These are phyloP conservation scores for Arctocebus calabarensis DNA, from an alignment of 2,797 vertebrate species.

Conservation along the genomic window DNA sequence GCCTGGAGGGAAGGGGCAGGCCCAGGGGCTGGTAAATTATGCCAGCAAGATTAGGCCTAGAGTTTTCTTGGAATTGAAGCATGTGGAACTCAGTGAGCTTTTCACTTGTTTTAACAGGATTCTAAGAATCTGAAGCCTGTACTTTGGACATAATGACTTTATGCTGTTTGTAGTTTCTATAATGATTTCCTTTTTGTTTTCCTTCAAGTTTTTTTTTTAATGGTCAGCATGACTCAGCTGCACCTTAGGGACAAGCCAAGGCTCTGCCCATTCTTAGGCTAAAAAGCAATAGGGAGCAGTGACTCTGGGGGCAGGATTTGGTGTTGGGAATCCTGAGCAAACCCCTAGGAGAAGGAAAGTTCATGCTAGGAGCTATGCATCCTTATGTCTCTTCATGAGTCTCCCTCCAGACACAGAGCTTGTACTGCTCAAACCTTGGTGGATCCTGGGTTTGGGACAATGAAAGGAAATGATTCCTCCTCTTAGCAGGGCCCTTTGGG, in stretches of 20 bases:
- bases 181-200: constrained; percentile 73
- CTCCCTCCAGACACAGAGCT: neutral
- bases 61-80: constrained; percentile 54
- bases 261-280: neutral
- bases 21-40: neutral
- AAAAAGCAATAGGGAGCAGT: constrained; percentile 25
- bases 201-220: constrained; percentile 42
- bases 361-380: neutral
- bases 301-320: neutral
- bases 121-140: constrained; percentile 63
- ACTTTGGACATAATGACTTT: constrained; percentile 45
- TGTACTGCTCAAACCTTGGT: neutral
- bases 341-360: neutral
- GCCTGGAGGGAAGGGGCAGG: neutral
- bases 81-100: constrained; percentile 32
- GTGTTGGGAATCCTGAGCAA: neutral
- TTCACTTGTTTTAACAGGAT: constrained; percentile 53
- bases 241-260: neutral
- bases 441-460: neutral
- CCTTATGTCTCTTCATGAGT: neutral
- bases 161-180: constrained; percentile 62
- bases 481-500: neutral
- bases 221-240: constrained; percentile 39
- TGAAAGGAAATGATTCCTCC: neutral
- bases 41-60: neutral